Base-by-base conservation (phyloP, 2,888 invertebrate species). In the Fragum sueziense region DNA sequence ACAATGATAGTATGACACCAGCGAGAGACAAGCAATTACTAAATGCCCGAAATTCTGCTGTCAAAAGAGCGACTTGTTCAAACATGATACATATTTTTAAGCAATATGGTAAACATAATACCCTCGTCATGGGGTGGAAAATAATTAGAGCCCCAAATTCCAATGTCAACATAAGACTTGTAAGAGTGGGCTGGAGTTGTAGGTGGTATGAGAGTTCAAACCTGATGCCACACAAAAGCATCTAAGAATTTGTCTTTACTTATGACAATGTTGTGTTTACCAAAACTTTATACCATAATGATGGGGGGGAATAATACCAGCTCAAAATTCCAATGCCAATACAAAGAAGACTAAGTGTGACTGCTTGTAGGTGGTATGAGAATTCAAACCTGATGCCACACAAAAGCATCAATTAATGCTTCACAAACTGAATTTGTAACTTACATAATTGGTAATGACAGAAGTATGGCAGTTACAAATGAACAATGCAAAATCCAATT, bases 391-490 rank as follows among this genome's bases (percentile, higher is more conserved):
- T 47, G 47, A 47, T 47, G 47, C 57, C 57, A 57, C 57, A 57
- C 57, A 57, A 22, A 22, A 7, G 27, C 57, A 57, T 57, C 57
- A 57, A 57, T 57, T 57, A 22, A 57, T 57, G 25, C 9, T 25
- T 3, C 57, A 11, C 27, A 25, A 57, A 57, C 27, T 57, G 27
- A 57, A 57, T 57, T 57, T 57, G 57, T 57, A 22, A 57, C 9
- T 25, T 11, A 57, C 27, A 22, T 57, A 57, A 57, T 57, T 27
- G 27, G 4, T 57, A 14, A 25, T 57, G 57, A 57, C 57, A 57
- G 57, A 27, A 57, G 25, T 57, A 57, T 57, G 57, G 57, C 57
- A 27, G 57, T 27, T 47, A 47, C 47, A 47, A 47, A 47, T 47
- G 47, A 47, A 47, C 47, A 47, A 47, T 47, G 47, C 47, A 47